Percentiles rank a stretch among this genome's conserved stretches.
Evolutionary conservation across 2,113 vertebrate species (phyloP).

Genomic region (Diglossa brunneiventris): DNA sequence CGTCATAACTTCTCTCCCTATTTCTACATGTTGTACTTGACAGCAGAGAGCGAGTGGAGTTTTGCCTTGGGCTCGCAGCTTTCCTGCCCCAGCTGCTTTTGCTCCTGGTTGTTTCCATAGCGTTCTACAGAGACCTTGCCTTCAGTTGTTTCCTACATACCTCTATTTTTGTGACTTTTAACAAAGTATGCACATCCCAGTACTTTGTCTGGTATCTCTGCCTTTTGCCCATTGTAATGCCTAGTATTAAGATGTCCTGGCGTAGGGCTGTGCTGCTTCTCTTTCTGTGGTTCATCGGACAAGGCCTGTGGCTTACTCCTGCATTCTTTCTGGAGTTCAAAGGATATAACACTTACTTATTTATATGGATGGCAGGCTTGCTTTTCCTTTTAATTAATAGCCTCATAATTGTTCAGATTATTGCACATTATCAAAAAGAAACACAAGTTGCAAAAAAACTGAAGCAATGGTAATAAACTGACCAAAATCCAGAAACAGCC

Average conservation of each 20-base stretch:
- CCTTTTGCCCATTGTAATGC: conserved; percentile 86
- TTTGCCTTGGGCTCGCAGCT: conserved; percentile 79
- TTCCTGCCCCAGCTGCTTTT: conserved; percentile 88
- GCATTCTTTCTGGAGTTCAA: conserved; percentile 92
- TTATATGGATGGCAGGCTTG: conserved; percentile 87
- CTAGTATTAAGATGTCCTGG: conserved; percentile 78
- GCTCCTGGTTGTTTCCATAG: conserved; percentile 77
- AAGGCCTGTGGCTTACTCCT: conserved; percentile 87
- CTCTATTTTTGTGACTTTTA: conserved; percentile 90
- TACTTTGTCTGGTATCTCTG: conserved; percentile 98
- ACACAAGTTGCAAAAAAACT: neutral
- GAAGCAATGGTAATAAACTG: conserved; percentile 27
- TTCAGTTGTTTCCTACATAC: conserved; percentile 94
- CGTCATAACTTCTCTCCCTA: conserved; percentile 97
- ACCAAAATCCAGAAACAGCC: neutral
- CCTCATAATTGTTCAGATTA: conserved; percentile 83
- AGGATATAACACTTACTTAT: conserved; percentile 85
- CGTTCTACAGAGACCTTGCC: conserved; percentile 81
- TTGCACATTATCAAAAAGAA: conserved; percentile 79
- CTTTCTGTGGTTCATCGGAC: conserved; percentile 86
- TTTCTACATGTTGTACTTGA: conserved; percentile 95
- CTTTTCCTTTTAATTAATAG: conserved; percentile 88
- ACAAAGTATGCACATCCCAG: conserved; percentile 99
- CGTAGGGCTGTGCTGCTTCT: conserved; percentile 70
- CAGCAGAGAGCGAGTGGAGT: conserved; percentile 85